Evolutionary conservation across 2,888 invertebrate genomes (phyloP).

Genomic region (Heterodera filipjevi): DNA sequence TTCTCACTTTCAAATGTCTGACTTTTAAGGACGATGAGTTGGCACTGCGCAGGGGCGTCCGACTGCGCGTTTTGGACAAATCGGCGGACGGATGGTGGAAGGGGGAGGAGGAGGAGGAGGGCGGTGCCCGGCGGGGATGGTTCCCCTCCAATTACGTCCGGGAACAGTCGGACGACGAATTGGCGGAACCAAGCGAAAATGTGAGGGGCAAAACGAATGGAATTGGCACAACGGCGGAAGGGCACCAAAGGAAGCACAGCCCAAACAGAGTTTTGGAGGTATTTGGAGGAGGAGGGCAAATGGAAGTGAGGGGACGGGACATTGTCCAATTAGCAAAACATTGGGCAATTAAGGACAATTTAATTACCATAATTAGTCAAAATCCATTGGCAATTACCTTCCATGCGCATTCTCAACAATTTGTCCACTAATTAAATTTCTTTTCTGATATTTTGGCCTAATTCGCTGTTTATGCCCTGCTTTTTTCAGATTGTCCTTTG

Average conservation of each 20-base stretch:
- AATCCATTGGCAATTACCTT: too few relatives aligned
- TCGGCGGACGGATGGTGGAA: slow-evolving; percentile 99
- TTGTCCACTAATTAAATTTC: too few relatives aligned
- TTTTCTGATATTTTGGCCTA: too few relatives aligned
- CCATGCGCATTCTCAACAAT: too few relatives aligned
- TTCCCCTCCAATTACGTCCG: slow-evolving; percentile 45
- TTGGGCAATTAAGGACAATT: background rate
- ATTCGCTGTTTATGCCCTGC: too few relatives aligned
- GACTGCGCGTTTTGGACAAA: slow-evolving; percentile 92
- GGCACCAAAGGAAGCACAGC: slow-evolving; percentile 2
- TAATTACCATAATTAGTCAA: too few relatives aligned
- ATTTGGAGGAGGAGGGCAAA: background rate
- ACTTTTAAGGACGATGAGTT: slow-evolving; percentile 79
- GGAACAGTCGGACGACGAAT: slow-evolving; percentile 31
- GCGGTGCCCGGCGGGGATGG: slow-evolving; percentile 32
- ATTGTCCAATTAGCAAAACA: background rate
- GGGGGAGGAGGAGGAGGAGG: slow-evolving; percentile 70
- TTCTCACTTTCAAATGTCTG: background rate
- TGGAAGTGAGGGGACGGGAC: background rate
- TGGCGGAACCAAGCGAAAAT: slow-evolving; percentile 4
- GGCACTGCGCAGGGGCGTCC: slow-evolving; percentile 88
- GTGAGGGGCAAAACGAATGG: background rate
- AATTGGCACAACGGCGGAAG: background rate
- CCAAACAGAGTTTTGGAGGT: slow-evolving; percentile 24
- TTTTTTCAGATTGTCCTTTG: slow-evolving; percentile 51